phyloP scores from a whole-genome alignment of 2,113 vertebrate species.

The Pachyramphus minor region DNA sequence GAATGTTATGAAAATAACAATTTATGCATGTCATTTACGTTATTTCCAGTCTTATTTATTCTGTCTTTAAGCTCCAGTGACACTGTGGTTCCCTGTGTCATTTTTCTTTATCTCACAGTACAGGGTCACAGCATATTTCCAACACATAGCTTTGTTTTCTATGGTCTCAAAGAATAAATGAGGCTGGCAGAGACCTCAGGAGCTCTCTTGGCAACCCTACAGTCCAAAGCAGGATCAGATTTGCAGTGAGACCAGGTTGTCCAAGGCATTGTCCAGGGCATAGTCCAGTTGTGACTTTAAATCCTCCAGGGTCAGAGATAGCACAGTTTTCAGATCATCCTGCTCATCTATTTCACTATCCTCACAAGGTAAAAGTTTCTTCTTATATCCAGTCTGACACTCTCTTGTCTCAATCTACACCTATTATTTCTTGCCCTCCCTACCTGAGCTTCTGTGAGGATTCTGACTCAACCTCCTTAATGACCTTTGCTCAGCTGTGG shows the following conservation, averaged over 20 bases:
- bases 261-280: too few species aligned
- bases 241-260: neutral
- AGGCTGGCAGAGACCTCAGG: neutral
- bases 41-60: constrained; percentile 20
- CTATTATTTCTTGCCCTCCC: neutral
- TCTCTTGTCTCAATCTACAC: neutral
- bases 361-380: neutral
- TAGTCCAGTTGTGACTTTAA: neutral
- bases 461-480: neutral
- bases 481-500: neutral
- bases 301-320: neutral
- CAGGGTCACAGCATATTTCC: neutral
- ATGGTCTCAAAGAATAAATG: neutral
- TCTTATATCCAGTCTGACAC: neutral
- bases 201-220: neutral
- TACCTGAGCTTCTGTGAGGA: neutral
- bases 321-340: neutral
- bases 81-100: neutral
- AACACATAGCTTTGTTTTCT: neutral
- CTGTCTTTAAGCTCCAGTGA: neutral
- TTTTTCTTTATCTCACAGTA: neutral
- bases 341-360: neutral
- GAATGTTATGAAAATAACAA: constrained; percentile 24
- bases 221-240: neutral
- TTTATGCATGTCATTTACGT: constrained; percentile 20